Conservation (phyloP, 2,797 vertebrate genomes). For the Hybognathus amarus region DNA sequence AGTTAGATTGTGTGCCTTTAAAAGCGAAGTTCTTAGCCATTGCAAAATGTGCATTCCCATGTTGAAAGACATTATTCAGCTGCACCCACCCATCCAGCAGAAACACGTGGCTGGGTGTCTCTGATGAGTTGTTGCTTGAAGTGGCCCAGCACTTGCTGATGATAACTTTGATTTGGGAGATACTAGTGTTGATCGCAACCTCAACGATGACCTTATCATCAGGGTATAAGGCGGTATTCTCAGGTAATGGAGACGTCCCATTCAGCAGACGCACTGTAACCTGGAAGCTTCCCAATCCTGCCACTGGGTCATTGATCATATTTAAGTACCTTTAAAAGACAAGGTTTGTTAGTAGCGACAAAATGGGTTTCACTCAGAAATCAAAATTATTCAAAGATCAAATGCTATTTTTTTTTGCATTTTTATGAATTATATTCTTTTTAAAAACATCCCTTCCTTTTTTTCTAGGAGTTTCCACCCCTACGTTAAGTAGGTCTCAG, state of each 20-base stretch:
- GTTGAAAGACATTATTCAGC: not conserved
- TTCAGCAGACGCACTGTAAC: slow-evolving; percentile 84
- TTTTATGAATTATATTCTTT: not conserved
- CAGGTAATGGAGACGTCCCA: slow-evolving; percentile 77
- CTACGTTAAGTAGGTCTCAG: not conserved
- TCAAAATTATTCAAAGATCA: not conserved
- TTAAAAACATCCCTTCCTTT: too few species aligned
- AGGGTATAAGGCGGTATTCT: slow-evolving; percentile 82
- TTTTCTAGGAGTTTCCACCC: not conserved
- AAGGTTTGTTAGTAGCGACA: not conserved
- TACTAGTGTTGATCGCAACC: slow-evolving; percentile 81
- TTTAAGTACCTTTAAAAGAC: slow-evolving; percentile 73
- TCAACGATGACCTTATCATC: slow-evolving; percentile 82
- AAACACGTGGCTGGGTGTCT: slow-evolving; percentile 71
- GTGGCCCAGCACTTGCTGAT: slow-evolving; percentile 91
- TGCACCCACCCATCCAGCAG: slow-evolving; percentile 81
- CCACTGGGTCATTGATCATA: slow-evolving; percentile 77
- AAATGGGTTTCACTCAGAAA: not conserved
- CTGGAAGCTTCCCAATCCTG: slow-evolving; percentile 79
- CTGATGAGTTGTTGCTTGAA: slow-evolving; percentile 72
- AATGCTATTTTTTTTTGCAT: not conserved
- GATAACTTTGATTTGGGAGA: slow-evolving; percentile 82
- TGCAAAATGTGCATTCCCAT: not conserved
- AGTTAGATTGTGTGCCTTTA: not conserved
- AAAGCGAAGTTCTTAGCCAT: not conserved